Conservation (phyloP, 2,113 vertebrate species). For the Menura novaehollandiae region DNA sequence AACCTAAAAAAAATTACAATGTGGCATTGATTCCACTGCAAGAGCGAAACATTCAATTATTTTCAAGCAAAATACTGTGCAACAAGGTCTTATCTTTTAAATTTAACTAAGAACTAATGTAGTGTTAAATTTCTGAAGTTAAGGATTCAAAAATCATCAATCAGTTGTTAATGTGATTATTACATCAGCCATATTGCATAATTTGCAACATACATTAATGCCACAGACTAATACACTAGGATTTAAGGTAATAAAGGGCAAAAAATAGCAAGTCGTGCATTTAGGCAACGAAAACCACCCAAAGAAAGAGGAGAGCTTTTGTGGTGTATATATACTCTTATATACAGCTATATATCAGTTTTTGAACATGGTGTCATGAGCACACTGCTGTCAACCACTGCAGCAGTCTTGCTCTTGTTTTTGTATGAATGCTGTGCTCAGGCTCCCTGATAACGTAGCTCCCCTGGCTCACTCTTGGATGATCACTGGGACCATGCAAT, state of each 20-base stretch:
- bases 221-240: not conserved
- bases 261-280: not conserved
- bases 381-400: not conserved
- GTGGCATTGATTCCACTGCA: not conserved
- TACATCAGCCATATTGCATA: not conserved
- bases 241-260: not conserved
- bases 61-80: not conserved
- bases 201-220: not conserved
- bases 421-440: not conserved
- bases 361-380: not conserved
- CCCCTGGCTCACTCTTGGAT: not conserved
- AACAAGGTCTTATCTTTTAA: not conserved
- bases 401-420: not conserved
- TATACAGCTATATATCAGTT: no score
- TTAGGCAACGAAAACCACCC: not conserved
- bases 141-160: not conserved
- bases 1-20: not conserved
- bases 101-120: not conserved
- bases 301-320: not conserved
- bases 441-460: not conserved
- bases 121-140: not conserved
- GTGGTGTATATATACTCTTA: not conserved
- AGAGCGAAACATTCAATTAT: not conserved
- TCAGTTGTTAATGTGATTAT: not conserved
- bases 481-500: not conserved